Base-by-base conservation (phyloP, 2,113 vertebrate species). In the Tor tambroides region DNA sequence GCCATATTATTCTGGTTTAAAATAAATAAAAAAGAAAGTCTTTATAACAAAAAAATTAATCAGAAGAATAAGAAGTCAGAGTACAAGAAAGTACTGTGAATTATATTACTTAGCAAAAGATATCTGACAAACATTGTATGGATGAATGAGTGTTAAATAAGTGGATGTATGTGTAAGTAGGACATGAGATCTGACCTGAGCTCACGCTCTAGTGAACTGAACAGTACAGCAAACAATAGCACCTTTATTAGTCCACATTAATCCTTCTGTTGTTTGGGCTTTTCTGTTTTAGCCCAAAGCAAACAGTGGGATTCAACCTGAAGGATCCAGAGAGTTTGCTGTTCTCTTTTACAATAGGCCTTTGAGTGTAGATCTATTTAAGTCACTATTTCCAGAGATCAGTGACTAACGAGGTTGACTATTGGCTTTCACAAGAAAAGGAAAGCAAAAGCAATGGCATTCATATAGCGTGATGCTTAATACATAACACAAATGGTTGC, bases 191-290 rank as follows among this genome's bases (percentile, higher is more conserved):
- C 21, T 87, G 38, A 82, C 61, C 78, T 69, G 78, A 74, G 23
- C 71, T 9, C 38, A 74, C 21, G 56, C 81, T 30, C 85, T 32
- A 84, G 26, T 61, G 77, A 46, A 43, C 61, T 82, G 32, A 72
- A 72, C 51, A 72, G 54, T 67, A 23, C 61, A 54, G 23, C 23
- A 85, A 81, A 88, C 85, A 84, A 90, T 87, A 77, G 38, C 10
- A 43, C 78, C 78, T 88, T 90, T 89, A 75, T 89, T 65, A 59
- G 81, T 30, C 77, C 77, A 74, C 75, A 86, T 85, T 85, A 87
- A 90, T 88, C 86, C 78, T 80, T 61, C 76, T 85, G 84, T 86
- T 84, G 75, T 84, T 86, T 79, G 26, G 75, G 41, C 54, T 67
- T 80, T 65, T 72, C 49, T 84, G 65, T 87, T 81, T 84, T 85